These are phyloP conservation scores for Porites divaricata DNA, from an alignment of 92 coral and sea anemone species.

Conservation along the genomic window DNA sequence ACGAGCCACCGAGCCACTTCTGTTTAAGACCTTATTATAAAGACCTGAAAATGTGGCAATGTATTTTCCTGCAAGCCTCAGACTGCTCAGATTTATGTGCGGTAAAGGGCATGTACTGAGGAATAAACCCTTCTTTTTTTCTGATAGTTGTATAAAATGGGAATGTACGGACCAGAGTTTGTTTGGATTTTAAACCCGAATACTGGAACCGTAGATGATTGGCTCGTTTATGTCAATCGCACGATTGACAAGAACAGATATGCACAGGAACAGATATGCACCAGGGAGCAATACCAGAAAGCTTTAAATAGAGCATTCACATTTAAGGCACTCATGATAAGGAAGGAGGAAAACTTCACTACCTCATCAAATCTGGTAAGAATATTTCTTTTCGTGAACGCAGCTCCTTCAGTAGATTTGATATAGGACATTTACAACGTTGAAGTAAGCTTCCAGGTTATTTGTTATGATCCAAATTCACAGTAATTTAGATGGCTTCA, in stretches of 20 bases:
- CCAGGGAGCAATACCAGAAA: conserved; percentile 43
- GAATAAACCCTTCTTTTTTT: not conserved
- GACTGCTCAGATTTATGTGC: not conserved
- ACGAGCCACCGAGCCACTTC: too few relatives aligned
- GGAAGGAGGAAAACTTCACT: conserved; percentile 44
- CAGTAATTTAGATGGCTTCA: too few relatives aligned
- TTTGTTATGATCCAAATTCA: too few relatives aligned
- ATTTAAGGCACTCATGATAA: conserved; percentile 43
- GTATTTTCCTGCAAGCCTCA: too few relatives aligned
- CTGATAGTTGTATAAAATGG: conserved; percentile 68
- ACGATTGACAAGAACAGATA: not conserved
- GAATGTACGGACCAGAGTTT: conserved; percentile 80
- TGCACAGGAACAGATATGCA: conserved; percentile 28
- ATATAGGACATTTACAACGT: too few relatives aligned
- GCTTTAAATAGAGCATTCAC: conserved; percentile 64
- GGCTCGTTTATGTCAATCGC: not conserved
- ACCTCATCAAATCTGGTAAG: conserved; percentile 91
- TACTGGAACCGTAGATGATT: conserved; percentile 51
- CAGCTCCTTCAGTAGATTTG: too few relatives aligned
- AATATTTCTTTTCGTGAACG: not conserved
- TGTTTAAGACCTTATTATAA: too few relatives aligned
- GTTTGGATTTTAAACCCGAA: conserved; percentile 88
- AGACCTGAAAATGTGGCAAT: too few relatives aligned
- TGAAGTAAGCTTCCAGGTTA: too few relatives aligned
- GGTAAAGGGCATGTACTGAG: not conserved